Evolutionary conservation across 2,797 vertebrate genomes (phyloP), one percentile per base, ranked within the genome.

Genomic region (Odontamblyopus lacepedii): DNA sequence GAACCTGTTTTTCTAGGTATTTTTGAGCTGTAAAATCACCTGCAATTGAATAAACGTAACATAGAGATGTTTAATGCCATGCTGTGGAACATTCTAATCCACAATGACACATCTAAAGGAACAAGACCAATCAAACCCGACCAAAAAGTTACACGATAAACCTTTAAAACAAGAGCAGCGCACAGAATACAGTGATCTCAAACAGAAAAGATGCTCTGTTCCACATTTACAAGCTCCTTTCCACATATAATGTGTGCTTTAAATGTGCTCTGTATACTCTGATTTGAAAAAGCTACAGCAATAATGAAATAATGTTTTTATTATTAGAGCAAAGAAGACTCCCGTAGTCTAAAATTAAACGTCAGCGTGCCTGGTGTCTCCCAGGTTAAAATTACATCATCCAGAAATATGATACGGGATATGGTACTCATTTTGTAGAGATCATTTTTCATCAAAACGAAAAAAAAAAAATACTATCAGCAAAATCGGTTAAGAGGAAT

Each of bases 391-490:
- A n/a, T 60, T 56, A 38, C 35, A 84, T 77, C 70, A 84, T 82
- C 83, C 82, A 48, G 69, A 80, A 83, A 86, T 81, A 68, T 85
- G 84, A 78, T 27, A 71, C 48, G 35, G 44, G 19, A 38, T 38
- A 38, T 3, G 35, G 6, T 15, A 15, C 57, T 78, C 64, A 41
- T 60, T 84, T 69, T 76, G 75, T 0, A 12, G 74, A 73, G 73
- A 82, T 87, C 84, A 78, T 80, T 87, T 78, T 87, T 85, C 70
- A 78, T 84, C 72, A 77, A 69, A 71, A 69, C 5, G 6, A n/a
- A 67, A 80, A 16, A 61, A 32, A 79, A 16, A 61, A 41, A 23
- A 23, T 23, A 23, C 1, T 48, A 79, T 30, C 19, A 76, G 82
- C 76, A 78, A 79, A 85, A 61, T 61, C 75, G 69, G 82, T 83